These are phyloP conservation scores for Luehdorfia chinensis DNA, from an alignment of 1,140 invertebrate genomes.

Conservation along the genomic window DNA sequence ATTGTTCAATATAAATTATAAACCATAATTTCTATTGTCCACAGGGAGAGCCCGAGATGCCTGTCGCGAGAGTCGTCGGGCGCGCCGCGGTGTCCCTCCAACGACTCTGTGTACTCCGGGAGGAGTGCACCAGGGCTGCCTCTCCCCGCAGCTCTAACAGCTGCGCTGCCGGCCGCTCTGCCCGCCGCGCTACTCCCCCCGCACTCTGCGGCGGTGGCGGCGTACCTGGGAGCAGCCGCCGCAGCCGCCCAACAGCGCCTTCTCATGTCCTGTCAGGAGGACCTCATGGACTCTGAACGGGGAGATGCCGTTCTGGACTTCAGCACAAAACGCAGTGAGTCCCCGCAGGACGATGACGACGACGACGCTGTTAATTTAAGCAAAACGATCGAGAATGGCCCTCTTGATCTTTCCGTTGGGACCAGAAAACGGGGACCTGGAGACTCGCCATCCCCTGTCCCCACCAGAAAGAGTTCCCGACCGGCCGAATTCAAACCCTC, in stretches of 20 bases:
- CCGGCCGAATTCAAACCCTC: conserved; percentile 81
- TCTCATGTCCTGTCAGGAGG: conserved; percentile 86
- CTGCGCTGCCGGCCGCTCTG: conserved; percentile 76
- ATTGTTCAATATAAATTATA: background rate
- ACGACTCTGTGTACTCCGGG: conserved; percentile 83
- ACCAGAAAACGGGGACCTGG: conserved; percentile 84
- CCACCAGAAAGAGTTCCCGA: conserved; percentile 81
- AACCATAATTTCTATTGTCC: conserved; percentile 57
- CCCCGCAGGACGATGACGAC: conserved; percentile 79
- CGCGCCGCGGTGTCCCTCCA: conserved; percentile 81
- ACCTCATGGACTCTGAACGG: conserved; percentile 77
- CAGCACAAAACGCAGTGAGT: conserved; percentile 80
- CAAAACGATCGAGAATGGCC: conserved; percentile 83
- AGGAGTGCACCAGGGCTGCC: conserved; percentile 78
- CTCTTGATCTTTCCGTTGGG: conserved; percentile 87
- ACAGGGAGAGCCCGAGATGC: conserved; percentile 88
- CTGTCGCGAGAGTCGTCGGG: conserved; percentile 87
- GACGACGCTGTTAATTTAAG: conserved; percentile 83
- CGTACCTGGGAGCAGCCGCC: conserved; percentile 83
- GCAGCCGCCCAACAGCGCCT: conserved; percentile 85
- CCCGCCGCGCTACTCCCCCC: conserved; percentile 82
- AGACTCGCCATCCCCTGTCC: conserved; percentile 80
- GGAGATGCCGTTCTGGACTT: conserved; percentile 84
- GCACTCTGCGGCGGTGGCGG: conserved; percentile 87
- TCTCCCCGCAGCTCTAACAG: conserved; percentile 71